These are phyloP conservation scores for Stichopus horrens DNA, from an alignment of 53 echinoderm and acorn worm species.

Conservation along the genomic window DNA sequence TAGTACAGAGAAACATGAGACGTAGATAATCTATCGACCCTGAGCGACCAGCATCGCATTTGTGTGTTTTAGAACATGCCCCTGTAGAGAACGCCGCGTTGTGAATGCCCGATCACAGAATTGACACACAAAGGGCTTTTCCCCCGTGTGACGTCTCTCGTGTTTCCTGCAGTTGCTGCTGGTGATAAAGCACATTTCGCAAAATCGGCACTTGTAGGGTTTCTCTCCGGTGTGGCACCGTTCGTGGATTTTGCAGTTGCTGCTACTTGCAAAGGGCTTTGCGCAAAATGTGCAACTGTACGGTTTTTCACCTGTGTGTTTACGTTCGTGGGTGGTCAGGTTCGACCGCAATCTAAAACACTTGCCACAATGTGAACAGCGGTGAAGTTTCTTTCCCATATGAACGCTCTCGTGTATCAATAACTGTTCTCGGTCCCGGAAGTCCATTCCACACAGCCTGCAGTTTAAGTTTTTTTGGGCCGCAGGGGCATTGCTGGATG, in stretches of 20 bases:
- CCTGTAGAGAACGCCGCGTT: slow-evolving; percentile 17
- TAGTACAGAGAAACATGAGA: too few species aligned
- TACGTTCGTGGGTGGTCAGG: slow-evolving; percentile 5
- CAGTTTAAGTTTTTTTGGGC: slow-evolving; percentile 10
- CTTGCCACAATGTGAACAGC: slow-evolving; percentile 25
- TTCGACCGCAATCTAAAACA: slow-evolving; percentile 25
- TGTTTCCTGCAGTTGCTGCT: slow-evolving; percentile 41
- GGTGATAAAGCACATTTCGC: slow-evolving; percentile 31
- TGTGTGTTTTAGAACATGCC: neutral
- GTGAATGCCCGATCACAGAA: slow-evolving; percentile 29
- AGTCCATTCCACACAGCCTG: slow-evolving; percentile 33
- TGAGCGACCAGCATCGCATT: neutral
- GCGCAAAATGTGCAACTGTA: slow-evolving; percentile 13
- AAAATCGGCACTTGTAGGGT: slow-evolving; percentile 15
- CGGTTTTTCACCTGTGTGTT: slow-evolving; percentile 31
- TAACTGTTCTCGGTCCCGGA: slow-evolving; percentile 25
- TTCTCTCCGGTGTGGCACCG: slow-evolving; percentile 37
- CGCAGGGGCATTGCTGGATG: neutral
- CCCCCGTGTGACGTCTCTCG: slow-evolving; percentile 28
- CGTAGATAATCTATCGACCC: neutral
- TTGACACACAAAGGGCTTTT: slow-evolving; percentile 31
- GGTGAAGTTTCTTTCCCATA: slow-evolving; percentile 41
- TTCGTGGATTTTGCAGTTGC: slow-evolving; percentile 44
- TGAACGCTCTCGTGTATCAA: slow-evolving; percentile 32
- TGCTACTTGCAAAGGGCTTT: slow-evolving; percentile 31